These are phyloP conservation scores for Pseudochromis fuscus DNA, from an alignment of 2,797 vertebrate species.

Conservation along the genomic window DNA sequence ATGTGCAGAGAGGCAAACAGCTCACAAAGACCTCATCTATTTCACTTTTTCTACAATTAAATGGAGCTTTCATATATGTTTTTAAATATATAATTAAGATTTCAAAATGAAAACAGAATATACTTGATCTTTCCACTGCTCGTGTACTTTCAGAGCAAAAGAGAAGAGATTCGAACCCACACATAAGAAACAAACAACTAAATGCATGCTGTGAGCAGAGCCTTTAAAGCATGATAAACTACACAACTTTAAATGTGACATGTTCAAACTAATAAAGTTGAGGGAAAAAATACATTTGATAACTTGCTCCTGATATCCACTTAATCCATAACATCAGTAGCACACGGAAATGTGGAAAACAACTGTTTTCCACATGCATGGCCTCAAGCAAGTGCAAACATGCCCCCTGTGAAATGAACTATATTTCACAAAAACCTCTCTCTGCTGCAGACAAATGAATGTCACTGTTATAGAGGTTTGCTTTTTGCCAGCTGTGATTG, in stretches of 20 bases:
- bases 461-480: conserved; percentile 54
- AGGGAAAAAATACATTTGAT: conserved; percentile 13
- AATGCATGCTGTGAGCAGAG: neutral
- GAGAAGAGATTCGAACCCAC: neutral
- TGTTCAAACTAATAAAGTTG: conserved; percentile 1
- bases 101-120: neutral
- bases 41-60: neutral
- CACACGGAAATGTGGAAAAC: conserved; percentile 43
- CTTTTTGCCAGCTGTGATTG: conserved; percentile 72
- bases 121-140: no score
- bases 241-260: conserved; percentile 1
- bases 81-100: neutral
- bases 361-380: conserved; percentile 23
- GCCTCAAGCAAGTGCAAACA: conserved; percentile 54
- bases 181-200: neutral
- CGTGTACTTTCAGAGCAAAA: no score
- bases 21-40: conserved; percentile 1
- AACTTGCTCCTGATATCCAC: conserved; percentile 20
- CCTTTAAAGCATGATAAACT: conserved; percentile 13
- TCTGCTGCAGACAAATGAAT: conserved; percentile 63
- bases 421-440: conserved; percentile 53
- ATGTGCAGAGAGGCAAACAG: conserved; percentile 19
- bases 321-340: conserved; percentile 41
- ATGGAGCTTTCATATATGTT: neutral
- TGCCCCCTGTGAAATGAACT: conserved; percentile 45